These are phyloP conservation scores for Microcebus tavaratra DNA, from an alignment of 2,113 vertebrate genomes.

Conservation along the genomic window DNA sequence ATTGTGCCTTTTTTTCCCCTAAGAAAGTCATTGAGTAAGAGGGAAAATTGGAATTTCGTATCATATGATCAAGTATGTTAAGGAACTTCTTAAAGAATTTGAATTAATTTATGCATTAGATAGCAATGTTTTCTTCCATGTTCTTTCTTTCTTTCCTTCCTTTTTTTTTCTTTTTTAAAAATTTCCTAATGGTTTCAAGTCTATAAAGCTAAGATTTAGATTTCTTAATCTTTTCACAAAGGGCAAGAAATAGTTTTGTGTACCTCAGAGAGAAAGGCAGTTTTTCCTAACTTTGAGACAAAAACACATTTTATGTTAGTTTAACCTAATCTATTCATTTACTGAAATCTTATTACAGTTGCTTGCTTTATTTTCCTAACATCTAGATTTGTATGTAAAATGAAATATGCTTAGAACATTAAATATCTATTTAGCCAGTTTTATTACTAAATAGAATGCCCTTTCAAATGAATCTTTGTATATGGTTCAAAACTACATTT, in stretches of 20 bases:
- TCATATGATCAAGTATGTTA: neutral
- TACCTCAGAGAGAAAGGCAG: neutral
- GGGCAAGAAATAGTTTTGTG: neutral
- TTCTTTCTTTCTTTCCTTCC: neutral
- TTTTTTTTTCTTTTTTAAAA: neutral
- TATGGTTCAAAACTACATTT: conserved; percentile 49
- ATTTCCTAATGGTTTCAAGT: neutral
- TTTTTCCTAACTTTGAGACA: neutral
- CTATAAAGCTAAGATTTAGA: conserved; percentile 30
- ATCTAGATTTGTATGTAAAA: conserved; percentile 36
- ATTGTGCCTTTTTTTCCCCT: neutral
- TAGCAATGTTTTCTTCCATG: conserved; percentile 28
- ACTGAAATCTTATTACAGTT: neutral
- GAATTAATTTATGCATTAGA: conserved; percentile 44
- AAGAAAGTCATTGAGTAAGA: neutral
- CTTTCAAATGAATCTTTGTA: neutral
- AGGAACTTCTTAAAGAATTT: conserved; percentile 47
- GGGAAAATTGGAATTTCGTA: conserved; percentile 11
- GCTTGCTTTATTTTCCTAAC: conserved; percentile 38
- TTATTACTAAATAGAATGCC: conserved; percentile 26
- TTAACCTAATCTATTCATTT: neutral
- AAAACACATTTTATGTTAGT: neutral
- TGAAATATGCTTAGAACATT: conserved; percentile 31
- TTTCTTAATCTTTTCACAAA: conserved; percentile 36
- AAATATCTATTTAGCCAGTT: neutral